Base-by-base conservation (phyloP, 2,113 vertebrate species). In the Ursus arctos region DNA sequence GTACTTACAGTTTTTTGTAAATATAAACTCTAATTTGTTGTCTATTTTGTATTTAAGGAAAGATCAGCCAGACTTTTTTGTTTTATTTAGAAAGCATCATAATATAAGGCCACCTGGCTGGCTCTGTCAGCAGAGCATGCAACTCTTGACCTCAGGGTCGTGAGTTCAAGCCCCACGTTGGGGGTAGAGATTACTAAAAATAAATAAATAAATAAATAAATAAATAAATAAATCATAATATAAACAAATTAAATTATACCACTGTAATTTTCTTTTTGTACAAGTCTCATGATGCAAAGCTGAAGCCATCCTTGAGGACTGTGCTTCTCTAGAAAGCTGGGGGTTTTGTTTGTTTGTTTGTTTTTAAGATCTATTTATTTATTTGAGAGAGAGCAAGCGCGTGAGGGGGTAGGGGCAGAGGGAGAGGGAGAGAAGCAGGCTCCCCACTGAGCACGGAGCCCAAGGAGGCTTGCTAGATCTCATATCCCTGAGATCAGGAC, bases 1-100 rank as follows among this genome's bases (percentile, higher is more conserved):
- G 93, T 71, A 94, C 74, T 90, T 97, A 93, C 43, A 94, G 80
- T 84, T 96, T 96, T 95, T 97, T 99, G 98, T 99, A 99, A 98
- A 98, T 98, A 99, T 84, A 96, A 98, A 98, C 97, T 98, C 98
- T 98, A 98, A 99, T 99, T 99, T 99, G 98, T 99, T 99, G 97
- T 98, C 98, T 98, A 92, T 98, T 98, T 98, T 98, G 98, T 98
- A 97, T 98, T 98, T 98, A 99, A 98, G 98, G 94, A 98, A 98
- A 98, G 97, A 98, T 90, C 90, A 96, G 98, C 94, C 92, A 95
- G 92, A 97, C 95, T 97, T 96, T 98, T 96, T 59, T 80, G 95
- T 95, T 98, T 99, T 98, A 98, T 98, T 99, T 99, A 99, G 98
- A 99, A 99, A 98, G 94, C 97, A 97, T 98, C 97, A 83, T 87